A percentile compares a stretch with the other conserved stretches of the same genome.
phyloP scores from a whole-genome alignment of 2,113 vertebrate genomes.

The Leucopsar rothschildi region DNA sequence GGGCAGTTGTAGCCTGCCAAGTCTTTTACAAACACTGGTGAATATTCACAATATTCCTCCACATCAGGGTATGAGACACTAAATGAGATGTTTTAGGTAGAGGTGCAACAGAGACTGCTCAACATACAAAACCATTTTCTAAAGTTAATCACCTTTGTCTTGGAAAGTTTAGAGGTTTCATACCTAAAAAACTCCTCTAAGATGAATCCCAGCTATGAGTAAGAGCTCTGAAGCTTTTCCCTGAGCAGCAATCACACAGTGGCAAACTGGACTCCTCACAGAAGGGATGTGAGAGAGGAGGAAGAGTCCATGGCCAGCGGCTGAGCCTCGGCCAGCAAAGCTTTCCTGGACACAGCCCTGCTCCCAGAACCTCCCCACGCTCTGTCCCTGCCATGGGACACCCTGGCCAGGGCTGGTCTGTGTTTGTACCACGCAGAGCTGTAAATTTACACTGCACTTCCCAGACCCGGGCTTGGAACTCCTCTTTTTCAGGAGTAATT shows the following conservation, averaged over 20 bases:
- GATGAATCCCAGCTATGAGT: conserved; percentile 35
- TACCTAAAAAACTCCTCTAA: not conserved
- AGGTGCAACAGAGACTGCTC: not conserved
- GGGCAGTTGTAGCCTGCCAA: not conserved
- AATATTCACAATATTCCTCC: not conserved
- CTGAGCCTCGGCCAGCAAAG: not conserved
- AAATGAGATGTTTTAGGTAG: not conserved
- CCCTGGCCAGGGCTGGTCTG: fast-evolving
- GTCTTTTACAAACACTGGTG: not conserved
- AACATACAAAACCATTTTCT: not conserved
- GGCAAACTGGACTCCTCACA: conserved; percentile 23
- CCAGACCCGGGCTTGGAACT: not conserved
- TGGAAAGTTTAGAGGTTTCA: not conserved
- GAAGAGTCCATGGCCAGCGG: not conserved
- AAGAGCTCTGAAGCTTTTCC: conserved; percentile 15
- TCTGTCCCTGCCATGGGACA: not conserved
- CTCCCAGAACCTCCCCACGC: not conserved
- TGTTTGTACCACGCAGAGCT: fast-evolving
- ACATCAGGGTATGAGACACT: not conserved
- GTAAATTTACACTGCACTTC: not conserved
- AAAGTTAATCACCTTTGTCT: not conserved
- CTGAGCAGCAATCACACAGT: conserved; percentile 10
- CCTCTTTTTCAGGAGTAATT: conserved; percentile 38
- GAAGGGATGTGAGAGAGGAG: not conserved
- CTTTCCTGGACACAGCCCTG: not conserved